Percentiles rank a stretch among this genome's conserved stretches.
These are phyloP conservation scores for Nephrocerus scutellatus DNA, from an alignment of 2,888 invertebrate species.

Conservation along the genomic window DNA sequence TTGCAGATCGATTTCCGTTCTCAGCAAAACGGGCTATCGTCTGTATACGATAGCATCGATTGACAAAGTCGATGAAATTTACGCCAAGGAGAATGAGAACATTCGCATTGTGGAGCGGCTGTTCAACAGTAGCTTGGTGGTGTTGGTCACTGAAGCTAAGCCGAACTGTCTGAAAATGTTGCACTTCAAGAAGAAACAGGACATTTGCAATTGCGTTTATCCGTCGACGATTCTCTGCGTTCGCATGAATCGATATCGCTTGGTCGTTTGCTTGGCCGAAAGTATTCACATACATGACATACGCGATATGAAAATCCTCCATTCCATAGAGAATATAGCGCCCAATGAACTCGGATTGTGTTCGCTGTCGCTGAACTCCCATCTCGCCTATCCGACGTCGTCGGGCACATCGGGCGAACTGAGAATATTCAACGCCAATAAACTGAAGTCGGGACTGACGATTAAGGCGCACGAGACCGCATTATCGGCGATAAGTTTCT, in stretches of 20 bases:
- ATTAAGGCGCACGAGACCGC: conserved; percentile 44
- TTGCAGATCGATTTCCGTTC: conserved; percentile 42
- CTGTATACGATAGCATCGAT: conserved; percentile 40
- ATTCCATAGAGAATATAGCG: conserved; percentile 43
- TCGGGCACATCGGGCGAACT: conserved; percentile 38
- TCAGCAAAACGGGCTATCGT: conserved; percentile 39
- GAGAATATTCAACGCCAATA: conserved; percentile 43
- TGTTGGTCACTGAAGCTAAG: conserved; percentile 43
- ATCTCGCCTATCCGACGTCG: conserved; percentile 44
- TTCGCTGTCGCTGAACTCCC: conserved; percentile 43
- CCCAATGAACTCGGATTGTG: conserved; percentile 43
- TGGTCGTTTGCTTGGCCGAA: conserved; percentile 43
- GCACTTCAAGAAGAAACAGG: conserved; percentile 47
- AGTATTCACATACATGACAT: conserved; percentile 48
- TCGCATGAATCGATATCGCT: conserved; percentile 44
- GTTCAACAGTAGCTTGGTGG: conserved; percentile 45
- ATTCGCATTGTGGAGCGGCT: conserved; percentile 45
- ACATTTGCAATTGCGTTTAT: conserved; percentile 47
- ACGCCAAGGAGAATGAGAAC: conserved; percentile 43
- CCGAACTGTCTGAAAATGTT: conserved; percentile 46
- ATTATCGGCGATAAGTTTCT: conserved; percentile 44
- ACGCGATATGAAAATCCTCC: conserved; percentile 46
- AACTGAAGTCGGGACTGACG: conserved; percentile 37
- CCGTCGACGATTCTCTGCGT: conserved; percentile 44
- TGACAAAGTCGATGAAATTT: conserved; percentile 46